Evolutionary conservation across 2,797 vertebrate species (phyloP).

Genomic region (Protosalanx chinensis): DNA sequence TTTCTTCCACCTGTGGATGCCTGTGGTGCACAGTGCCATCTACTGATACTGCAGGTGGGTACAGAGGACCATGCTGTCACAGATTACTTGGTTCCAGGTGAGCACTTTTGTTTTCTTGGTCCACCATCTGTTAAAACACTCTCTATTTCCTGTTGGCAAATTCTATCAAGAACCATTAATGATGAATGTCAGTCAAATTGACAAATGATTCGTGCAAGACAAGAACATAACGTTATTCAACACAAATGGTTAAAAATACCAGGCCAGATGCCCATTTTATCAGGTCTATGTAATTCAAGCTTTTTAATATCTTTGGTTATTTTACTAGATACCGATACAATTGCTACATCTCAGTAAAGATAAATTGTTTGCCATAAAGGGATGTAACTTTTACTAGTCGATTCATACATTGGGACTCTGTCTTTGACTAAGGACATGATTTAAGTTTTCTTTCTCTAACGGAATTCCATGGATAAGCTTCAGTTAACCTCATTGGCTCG

Average conservation of each 20-base stretch:
- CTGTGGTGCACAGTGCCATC: not conserved
- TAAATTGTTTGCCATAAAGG: not conserved
- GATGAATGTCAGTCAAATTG: not conserved
- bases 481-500: not conserved
- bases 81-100: slow-evolving; percentile 6
- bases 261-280: too few species aligned
- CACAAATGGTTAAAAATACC: too few species aligned
- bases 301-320: not conserved
- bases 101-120: not conserved
- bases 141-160: not conserved
- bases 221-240: too few species aligned
- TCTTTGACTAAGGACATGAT: not conserved
- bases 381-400: not conserved
- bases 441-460: not conserved
- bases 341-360: not conserved
- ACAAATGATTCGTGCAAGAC: not conserved
- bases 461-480: not conserved
- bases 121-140: slow-evolving; percentile 16
- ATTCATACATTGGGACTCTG: not conserved
- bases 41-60: not conserved
- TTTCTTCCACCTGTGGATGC: slow-evolving; percentile 6
- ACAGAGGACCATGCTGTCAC: not conserved
- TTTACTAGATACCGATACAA: not conserved
- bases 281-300: not conserved
- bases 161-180: not conserved